Evolutionary conservation across 2,888 invertebrate species (phyloP).

Genomic region (Synanthedon myopaeformis): DNA sequence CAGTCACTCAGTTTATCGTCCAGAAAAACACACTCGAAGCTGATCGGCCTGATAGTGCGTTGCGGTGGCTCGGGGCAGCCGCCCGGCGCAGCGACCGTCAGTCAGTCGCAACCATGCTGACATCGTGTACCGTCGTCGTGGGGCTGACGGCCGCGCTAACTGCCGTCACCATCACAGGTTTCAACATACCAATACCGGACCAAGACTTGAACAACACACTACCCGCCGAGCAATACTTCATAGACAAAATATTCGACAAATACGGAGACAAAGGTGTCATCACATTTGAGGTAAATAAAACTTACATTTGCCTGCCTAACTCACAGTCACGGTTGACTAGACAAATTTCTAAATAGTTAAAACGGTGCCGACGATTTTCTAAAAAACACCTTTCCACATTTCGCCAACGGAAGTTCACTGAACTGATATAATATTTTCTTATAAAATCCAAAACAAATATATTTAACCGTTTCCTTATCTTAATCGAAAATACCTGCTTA

Average conservation of each 20-base stretch:
- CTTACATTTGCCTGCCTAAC: no score
- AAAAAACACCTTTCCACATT: conserved; percentile 41
- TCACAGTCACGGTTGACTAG: conserved; percentile 6
- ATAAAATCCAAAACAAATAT: conserved; percentile 7
- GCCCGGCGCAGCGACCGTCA: conserved; percentile 21
- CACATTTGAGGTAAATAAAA: conserved; percentile 58
- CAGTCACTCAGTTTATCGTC: conserved; percentile 30
- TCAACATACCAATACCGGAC: conserved; percentile 7
- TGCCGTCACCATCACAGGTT: conserved; percentile 15
- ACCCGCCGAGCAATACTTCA: conserved; percentile 59
- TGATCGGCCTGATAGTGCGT: conserved; percentile 45
- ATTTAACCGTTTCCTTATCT: conserved; percentile 42
- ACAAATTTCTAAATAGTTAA: conserved; percentile 6
- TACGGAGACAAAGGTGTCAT: conserved; percentile 69
- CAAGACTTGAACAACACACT: conserved; percentile 31
- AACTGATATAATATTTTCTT: conserved; percentile 27
- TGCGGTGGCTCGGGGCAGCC: conserved; percentile 32
- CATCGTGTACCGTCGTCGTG: conserved; percentile 41
- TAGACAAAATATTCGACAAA: conserved; percentile 67
- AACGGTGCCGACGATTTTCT: background rate
- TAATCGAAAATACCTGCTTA: conserved; percentile 33
- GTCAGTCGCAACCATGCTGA: conserved; percentile 51
- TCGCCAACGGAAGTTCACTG: conserved; percentile 58
- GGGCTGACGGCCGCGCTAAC: conserved; percentile 30
- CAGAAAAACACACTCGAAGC: conserved; percentile 28